A percentile compares a stretch with the other conserved stretches of the same genome.
These are phyloP conservation scores for Pogonophryne albipinna DNA, from an alignment of 2,797 vertebrate genomes.

Conservation along the genomic window DNA sequence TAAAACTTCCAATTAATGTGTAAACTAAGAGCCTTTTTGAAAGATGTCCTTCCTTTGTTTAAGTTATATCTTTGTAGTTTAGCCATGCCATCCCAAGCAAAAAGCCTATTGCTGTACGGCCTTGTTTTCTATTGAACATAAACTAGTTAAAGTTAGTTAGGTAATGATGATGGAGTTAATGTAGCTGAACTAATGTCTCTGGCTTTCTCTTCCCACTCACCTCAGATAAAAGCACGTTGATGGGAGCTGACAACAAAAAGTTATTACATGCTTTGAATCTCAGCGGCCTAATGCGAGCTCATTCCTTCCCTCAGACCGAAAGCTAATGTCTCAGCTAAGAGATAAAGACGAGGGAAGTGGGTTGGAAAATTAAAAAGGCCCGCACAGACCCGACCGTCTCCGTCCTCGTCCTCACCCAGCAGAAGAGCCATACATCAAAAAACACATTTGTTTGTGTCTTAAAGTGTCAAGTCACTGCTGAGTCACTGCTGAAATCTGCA, in stretches of 20 bases:
- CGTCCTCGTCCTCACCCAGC: slow-evolving; percentile 15
- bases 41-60: too few relatives aligned
- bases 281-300: slow-evolving; percentile 62
- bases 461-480: slow-evolving; percentile 32
- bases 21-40: not conserved
- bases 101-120: not conserved
- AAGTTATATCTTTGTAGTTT: too few relatives aligned
- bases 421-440: slow-evolving; percentile 18
- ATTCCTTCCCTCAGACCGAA: slow-evolving; percentile 21
- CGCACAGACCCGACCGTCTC: slow-evolving; percentile 1
- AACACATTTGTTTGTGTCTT: slow-evolving; percentile 15
- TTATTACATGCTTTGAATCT: slow-evolving; percentile 61
- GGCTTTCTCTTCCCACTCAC: slow-evolving; percentile 36
- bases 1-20: not conserved
- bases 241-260: slow-evolving; percentile 43
- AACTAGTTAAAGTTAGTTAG: slow-evolving; percentile 24
- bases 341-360: slow-evolving; percentile 58
- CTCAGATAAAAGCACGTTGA: slow-evolving; percentile 37
- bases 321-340: slow-evolving; percentile 35
- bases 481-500: slow-evolving; percentile 48
- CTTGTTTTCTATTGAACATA: slow-evolving; percentile 10
- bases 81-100: not conserved
- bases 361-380: slow-evolving; percentile 60
- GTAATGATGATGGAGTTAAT: slow-evolving; percentile 30
- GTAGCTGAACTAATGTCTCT: slow-evolving; percentile 30